These are phyloP conservation scores for Amphimallon solstitiale DNA, from an alignment of 2,888 invertebrate genomes.

Conservation along the genomic window DNA sequence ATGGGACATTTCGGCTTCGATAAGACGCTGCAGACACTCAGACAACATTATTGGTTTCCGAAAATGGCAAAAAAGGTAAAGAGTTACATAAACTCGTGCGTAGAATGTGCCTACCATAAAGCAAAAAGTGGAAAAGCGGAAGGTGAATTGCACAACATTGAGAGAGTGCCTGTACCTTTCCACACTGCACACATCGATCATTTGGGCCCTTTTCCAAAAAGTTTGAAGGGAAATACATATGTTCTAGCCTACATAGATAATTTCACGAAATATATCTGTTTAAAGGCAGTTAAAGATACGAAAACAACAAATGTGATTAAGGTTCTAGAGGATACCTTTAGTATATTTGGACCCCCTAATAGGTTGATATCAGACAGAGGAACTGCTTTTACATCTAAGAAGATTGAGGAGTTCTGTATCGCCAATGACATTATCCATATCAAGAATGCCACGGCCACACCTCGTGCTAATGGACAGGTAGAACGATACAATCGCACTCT, in stretches of 20 bases:
- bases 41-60: conserved; percentile 37
- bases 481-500: too few species aligned
- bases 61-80: conserved; percentile 53
- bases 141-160: conserved; percentile 38
- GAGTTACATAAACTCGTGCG: conserved; percentile 49
- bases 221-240: neutral
- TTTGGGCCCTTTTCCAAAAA: conserved; percentile 24
- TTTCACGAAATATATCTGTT: too few species aligned
- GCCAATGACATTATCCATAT: neutral
- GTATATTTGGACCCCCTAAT: too few species aligned
- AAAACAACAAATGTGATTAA: too few species aligned
- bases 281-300: too few species aligned
- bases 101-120: conserved; percentile 45
- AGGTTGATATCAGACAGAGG: conserved; percentile 23
- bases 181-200: conserved; percentile 26
- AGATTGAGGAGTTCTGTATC: conserved; percentile 6
- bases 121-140: conserved; percentile 42
- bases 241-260: conserved; percentile 3
- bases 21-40: neutral
- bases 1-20: neutral
- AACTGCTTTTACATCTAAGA: conserved; percentile 18
- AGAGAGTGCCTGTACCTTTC: conserved; percentile 10
- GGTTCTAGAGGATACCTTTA: too few species aligned
- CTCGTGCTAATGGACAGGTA: too few species aligned
- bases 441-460: too few species aligned